These are phyloP conservation scores for Lagria hirta DNA, from an alignment of 2,888 invertebrate species.

Conservation along the genomic window DNA sequence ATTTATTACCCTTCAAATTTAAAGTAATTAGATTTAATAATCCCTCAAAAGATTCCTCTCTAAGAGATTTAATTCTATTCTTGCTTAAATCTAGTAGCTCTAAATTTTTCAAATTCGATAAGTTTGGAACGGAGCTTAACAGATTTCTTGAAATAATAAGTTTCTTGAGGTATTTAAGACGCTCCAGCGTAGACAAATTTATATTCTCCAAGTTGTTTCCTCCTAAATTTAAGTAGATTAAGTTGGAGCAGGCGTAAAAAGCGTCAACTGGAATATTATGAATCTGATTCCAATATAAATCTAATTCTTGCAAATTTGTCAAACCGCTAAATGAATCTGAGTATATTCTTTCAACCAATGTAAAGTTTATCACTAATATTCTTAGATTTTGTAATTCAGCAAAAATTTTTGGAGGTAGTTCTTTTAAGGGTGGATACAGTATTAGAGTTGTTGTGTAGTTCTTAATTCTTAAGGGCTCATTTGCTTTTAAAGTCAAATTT, in stretches of 20 bases:
- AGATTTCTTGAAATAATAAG: slow-evolving; percentile 5
- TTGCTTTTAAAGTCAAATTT: slow-evolving; percentile 2
- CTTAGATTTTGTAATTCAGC: slow-evolving; percentile 5
- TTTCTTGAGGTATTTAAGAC: neutral
- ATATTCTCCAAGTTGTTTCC: slow-evolving; percentile 11
- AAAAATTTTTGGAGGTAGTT: slow-evolving; percentile 15
- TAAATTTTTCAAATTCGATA: neutral
- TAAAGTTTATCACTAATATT: slow-evolving; percentile 16
- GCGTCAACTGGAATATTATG: slow-evolving; percentile 9
- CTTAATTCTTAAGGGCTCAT: slow-evolving; percentile 6
- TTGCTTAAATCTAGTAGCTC: slow-evolving; percentile 5
- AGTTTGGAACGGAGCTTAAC: slow-evolving; percentile 2
- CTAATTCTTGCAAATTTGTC: slow-evolving; percentile 14
- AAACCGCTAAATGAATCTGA: slow-evolving; percentile 8
- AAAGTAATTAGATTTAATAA: slow-evolving; percentile 1
- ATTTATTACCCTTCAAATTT: slow-evolving; percentile 8
- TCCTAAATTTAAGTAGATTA: slow-evolving; percentile 19
- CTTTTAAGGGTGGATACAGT: slow-evolving; percentile 5
- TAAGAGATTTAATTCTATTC: slow-evolving; percentile 5
- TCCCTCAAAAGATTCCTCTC: neutral
- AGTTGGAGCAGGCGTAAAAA: slow-evolving; percentile 15
- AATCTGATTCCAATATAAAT: slow-evolving; percentile 20
- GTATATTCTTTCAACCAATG: slow-evolving; percentile 13
- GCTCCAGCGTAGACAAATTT: neutral
- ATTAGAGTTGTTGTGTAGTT: slow-evolving; percentile 10